Base-by-base conservation (phyloP, 64 coral and sea anemone species). In the Porites lutea region DNA sequence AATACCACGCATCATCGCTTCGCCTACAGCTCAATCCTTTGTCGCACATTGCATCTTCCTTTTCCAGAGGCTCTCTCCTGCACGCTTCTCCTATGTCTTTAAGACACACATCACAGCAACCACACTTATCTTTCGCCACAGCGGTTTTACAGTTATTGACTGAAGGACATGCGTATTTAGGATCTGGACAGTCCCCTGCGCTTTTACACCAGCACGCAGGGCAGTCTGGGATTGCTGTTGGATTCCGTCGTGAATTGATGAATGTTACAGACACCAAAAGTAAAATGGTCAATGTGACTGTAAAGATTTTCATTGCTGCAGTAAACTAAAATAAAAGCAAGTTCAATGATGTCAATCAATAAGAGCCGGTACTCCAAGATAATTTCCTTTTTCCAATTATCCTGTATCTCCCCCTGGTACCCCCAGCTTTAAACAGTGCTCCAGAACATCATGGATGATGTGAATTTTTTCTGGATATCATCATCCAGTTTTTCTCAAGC, bases 71-170 rank as follows among this genome's bases (percentile, higher is more conserved):
- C 8, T 90, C 87, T 70, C 89, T 69, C 13, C 84, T 73, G 58
- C 95, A 96, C 50, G 89, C 59, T 47, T 96, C 88, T 2, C 95
- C 95, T 45, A 96, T 82, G 19, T 67, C 47, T 48, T 89, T 96
- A 4, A 92, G 72, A 72, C 95, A 96, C 15, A 93, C 86, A 70
- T 90, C 55, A 88, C 95, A 96, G 23, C 90, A 96, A 4, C 95
- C 95, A 81, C 95, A 96, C 23, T 72, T 73, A 59, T 96, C 95
- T 48, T 96, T 93, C 5, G 93, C 91, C 16, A 96, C 87, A 61
- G 61, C 84, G 22, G 88, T 92, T 61, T 21, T 57, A 78, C 95
- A 96, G n/a, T 75, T 44, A 18, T 49, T 71, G 43, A 88, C 59
- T 19, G 52, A n/a, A 9, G 95, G 86, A 68, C 95, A 96, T 49